A percentile compares a stretch with the other conserved stretches of the same genome.
phyloP scores from a whole-genome alignment of 2,888 invertebrate genomes.

The Pammene fasciana region DNA sequence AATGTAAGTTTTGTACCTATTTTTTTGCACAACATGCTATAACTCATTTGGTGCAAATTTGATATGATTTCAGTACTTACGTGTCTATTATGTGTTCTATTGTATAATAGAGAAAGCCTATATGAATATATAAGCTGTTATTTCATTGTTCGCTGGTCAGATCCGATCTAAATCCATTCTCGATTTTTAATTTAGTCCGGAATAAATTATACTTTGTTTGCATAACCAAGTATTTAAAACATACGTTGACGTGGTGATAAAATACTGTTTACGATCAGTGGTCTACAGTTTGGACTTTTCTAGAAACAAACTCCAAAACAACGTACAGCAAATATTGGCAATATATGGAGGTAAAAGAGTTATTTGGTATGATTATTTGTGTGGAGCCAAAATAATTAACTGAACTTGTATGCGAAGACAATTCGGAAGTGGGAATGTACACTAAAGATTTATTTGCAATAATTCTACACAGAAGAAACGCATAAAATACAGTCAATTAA shows the following conservation, averaged over 20 bases:
- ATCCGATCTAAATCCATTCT: conserved; percentile 39
- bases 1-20: too few relatives aligned
- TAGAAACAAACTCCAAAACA: too few relatives aligned
- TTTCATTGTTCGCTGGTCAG: conserved; percentile 39
- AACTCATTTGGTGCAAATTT: conserved; percentile 18
- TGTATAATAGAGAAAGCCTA: conserved; percentile 39
- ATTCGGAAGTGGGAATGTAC: too few relatives aligned
- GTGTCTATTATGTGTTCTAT: conserved; percentile 29
- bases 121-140: conserved; percentile 34
- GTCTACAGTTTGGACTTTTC: too few relatives aligned
- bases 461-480: too few relatives aligned
- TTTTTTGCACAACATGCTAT: not conserved
- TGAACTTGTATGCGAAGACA: not conserved
- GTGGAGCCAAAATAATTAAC: too few relatives aligned
- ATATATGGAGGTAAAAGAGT: too few relatives aligned
- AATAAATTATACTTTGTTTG: conserved; percentile 28
- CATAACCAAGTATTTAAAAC: conserved; percentile 5
- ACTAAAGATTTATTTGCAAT: too few relatives aligned
- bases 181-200: conserved; percentile 31
- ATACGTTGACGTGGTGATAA: conserved; percentile 1
- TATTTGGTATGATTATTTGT: too few relatives aligned
- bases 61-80: conserved; percentile 26
- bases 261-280: not conserved
- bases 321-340: too few relatives aligned
- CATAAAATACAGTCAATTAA: too few relatives aligned